Base-by-base conservation (phyloP, 2,888 invertebrate species). In the Onchidella celtica region DNA sequence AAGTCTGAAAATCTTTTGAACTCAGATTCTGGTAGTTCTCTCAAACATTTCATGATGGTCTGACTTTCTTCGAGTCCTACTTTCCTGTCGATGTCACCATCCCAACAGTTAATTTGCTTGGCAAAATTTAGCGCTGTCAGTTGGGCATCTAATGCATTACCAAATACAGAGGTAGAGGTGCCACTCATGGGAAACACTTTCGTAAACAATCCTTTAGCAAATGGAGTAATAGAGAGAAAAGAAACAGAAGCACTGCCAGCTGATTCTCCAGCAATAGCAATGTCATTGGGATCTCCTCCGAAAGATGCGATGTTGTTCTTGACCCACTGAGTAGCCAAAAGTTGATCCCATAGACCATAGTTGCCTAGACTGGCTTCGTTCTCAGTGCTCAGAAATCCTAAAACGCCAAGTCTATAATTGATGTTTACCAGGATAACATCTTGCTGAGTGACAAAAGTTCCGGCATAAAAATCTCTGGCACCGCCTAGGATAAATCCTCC, bases 381-480 rank as follows among this genome's bases (percentile, higher is more conserved):
- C 32, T 61, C 74, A 3, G 74, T 74, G 93, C 97, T 98, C 77
- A 98, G 95, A 94, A 98, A 99, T 32, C 98, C 98, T 92, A 98
- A 97, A 0, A 97, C 96, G 14, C 98, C 98, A 4, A 88, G 96
- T 81, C 98, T 95, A 94, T 98, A 98, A 91, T 98, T 97, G 95
- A 98, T 97, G 38, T 98, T 97, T 81, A 97, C 98, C 29, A 99
- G 97, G 91, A 99, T 97, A 78, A 97, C 97, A 94, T 97, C 97
- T 93, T 97, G 96, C 81, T 96, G 96, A 38, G 97, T 96, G 34
- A 98, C 96, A 94, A 98, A 96, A 89, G 88, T 89, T 90, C 97
- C 96, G 34, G 85, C 87, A 63, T 87, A 83, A 65, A 88, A 88
- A 0, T 94, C 32, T 97, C 14, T 97, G 72, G 97, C 96, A 34